These are phyloP conservation scores for Rhyacophila brunnea DNA, from an alignment of 1,140 invertebrate species.

Conservation along the genomic window DNA sequence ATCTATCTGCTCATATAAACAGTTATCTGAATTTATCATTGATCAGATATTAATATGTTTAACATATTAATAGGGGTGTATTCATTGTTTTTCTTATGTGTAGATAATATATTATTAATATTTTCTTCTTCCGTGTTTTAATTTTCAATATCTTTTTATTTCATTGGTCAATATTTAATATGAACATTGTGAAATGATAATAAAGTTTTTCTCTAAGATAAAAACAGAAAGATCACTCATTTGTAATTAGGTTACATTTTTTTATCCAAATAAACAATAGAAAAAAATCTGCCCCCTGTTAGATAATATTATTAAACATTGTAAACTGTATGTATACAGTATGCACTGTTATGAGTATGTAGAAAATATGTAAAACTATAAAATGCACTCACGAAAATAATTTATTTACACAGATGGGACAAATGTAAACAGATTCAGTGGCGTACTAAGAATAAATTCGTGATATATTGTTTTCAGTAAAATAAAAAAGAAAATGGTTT, in stretches of 20 bases:
- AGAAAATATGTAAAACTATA: no score
- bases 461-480: no score
- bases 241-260: slow-evolving; percentile 10
- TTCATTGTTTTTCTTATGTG: no score
- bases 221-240: slow-evolving; percentile 11
- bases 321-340: slow-evolving; percentile 4
- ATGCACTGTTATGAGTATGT: slow-evolving; percentile 6
- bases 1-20: background rate
- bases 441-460: slow-evolving; percentile 1
- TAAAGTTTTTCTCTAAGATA: slow-evolving; percentile 18
- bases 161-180: no score
- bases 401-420: no score
- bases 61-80: slow-evolving; percentile 4
- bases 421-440: slow-evolving; percentile 4
- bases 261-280: slow-evolving; percentile 12
- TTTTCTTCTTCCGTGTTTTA: no score
- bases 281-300: background rate
- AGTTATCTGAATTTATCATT: slow-evolving; percentile 2
- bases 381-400: no score
- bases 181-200: slow-evolving; percentile 23
- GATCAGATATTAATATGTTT: slow-evolving; percentile 4
- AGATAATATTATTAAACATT: slow-evolving; percentile 1
- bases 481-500: no score
- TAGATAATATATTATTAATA: no score
- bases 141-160: no score